phyloP scores from a whole-genome alignment of 1,140 invertebrate genomes.

The Helicoverpa zea region DNA sequence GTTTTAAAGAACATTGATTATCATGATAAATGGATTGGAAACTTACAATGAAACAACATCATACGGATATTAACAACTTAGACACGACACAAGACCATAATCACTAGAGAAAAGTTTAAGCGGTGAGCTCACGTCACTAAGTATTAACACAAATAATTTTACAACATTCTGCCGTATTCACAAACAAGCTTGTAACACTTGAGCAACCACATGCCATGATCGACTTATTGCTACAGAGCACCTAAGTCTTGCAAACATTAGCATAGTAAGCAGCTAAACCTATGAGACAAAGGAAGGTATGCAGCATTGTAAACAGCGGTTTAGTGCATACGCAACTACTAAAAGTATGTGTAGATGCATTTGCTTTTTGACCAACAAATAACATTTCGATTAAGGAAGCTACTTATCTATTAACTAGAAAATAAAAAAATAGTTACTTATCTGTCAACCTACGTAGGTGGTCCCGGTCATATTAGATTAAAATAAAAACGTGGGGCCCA shows the following conservation, averaged over 20 bases:
- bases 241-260: neutral
- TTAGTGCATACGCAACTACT: no score
- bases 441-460: no score
- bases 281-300: no score
- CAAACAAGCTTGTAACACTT: neutral
- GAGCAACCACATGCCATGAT: constrained; percentile 13
- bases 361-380: no score
- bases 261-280: constrained; percentile 1
- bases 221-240: constrained; percentile 27
- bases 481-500: no score
- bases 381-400: no score
- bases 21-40: neutral
- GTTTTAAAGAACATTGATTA: no score
- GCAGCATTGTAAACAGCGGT: no score
- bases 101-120: neutral
- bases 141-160: constrained; percentile 30
- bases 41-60: neutral
- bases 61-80: neutral
- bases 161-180: constrained; percentile 6
- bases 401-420: no score
- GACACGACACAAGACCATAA: neutral
- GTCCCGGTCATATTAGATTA: no score
- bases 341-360: no score
- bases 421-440: no score
- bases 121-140: constrained; percentile 4